phyloP scores from a whole-genome alignment of 2,113 vertebrate genomes.

The Osmerus eperlanus region DNA sequence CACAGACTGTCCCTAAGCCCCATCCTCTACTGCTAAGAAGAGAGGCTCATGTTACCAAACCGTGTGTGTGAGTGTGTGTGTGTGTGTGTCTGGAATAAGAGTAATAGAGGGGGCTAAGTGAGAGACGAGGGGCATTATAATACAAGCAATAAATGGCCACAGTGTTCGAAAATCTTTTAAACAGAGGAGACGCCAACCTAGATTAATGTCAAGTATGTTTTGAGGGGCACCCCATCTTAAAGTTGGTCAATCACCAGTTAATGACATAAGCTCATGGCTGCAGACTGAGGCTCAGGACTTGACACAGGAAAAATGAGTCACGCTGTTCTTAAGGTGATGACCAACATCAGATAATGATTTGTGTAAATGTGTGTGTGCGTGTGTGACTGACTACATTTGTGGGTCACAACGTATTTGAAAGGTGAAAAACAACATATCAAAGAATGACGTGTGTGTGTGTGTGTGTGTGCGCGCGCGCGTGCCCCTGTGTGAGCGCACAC shows the following conservation, averaged over 20 bases:
- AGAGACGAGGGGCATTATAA: slow-evolving; percentile 17
- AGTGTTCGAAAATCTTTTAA: slow-evolving; percentile 43
- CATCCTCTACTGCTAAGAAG: not conserved
- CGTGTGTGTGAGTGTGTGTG: not conserved
- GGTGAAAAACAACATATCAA: slow-evolving; percentile 5
- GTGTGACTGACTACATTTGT: not conserved
- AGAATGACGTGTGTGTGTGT: not conserved
- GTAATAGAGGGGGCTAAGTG: slow-evolving; percentile 7
- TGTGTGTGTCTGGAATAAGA: slow-evolving; percentile 10
- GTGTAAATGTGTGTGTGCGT: not conserved
- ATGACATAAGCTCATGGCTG: not conserved
- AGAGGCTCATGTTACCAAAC: slow-evolving; percentile 1
- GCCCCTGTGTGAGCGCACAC: not conserved
- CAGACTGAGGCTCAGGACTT: not conserved
- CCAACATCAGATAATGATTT: not conserved
- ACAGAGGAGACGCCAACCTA: slow-evolving; percentile 40
- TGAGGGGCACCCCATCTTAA: slow-evolving; percentile 36
- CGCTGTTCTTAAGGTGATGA: not conserved
- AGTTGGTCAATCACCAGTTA: not conserved
- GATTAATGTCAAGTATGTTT: slow-evolving; percentile 54
- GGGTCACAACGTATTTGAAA: not conserved
- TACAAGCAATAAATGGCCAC: slow-evolving; percentile 15
- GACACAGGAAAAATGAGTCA: not conserved
- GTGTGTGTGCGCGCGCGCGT: not conserved
- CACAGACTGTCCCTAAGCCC: not conserved